Evolutionary conservation across 2,888 invertebrate genomes (phyloP).

Genomic region (Scaptodrosophila latifasciaeformis): DNA sequence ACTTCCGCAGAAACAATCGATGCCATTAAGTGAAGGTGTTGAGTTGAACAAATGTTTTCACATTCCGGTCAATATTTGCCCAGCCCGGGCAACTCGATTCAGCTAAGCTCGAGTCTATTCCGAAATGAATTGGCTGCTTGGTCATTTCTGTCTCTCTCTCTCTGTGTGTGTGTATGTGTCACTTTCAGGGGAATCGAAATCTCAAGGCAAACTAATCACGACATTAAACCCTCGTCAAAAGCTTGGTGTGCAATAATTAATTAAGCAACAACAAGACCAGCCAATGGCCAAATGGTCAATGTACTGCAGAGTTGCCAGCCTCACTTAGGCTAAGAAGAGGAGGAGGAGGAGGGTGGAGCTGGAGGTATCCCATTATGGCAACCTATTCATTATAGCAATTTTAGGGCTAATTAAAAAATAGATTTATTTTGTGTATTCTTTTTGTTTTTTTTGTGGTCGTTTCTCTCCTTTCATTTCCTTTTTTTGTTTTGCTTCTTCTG

Average conservation of each 20-base stretch:
- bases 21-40: slow-evolving; percentile 33
- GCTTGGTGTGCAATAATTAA: slow-evolving; percentile 11
- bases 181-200: not conserved
- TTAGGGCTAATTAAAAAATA: slow-evolving; percentile 50
- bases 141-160: no score
- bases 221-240: slow-evolving; percentile 43
- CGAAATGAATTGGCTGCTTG: no score
- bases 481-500: not conserved
- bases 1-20: not conserved
- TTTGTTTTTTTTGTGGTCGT: slow-evolving; percentile 14
- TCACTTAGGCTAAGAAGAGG: no score
- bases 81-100: not conserved
- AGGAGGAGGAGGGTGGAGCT: no score
- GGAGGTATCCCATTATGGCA: slow-evolving; percentile 45
- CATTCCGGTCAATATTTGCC: slow-evolving; percentile 38
- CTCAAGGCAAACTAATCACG: slow-evolving; percentile 3
- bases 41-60: slow-evolving; percentile 37
- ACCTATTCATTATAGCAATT: slow-evolving; percentile 50
- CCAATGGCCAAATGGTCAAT: not conserved
- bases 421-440: slow-evolving; percentile 26
- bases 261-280: slow-evolving; percentile 16
- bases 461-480: slow-evolving; percentile 23
- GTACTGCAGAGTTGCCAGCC: no score
- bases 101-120: not conserved
- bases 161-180: not conserved